phyloP scores from a whole-genome alignment of 1,140 invertebrate genomes.

The Drosophila obscura region DNA sequence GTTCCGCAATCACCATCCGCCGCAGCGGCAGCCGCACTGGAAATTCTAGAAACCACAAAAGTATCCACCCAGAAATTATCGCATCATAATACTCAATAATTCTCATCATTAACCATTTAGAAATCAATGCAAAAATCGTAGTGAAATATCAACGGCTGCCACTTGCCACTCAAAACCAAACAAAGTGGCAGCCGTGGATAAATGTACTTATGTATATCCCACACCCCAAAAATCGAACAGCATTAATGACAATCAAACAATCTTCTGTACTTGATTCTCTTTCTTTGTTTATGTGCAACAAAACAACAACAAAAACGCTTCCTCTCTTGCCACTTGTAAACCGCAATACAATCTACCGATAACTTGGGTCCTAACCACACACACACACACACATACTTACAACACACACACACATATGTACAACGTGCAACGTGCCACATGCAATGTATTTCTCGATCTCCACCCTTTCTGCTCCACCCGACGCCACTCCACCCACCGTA shows the following conservation, averaged over 20 bases:
- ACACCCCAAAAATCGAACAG: background rate
- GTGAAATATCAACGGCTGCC: constrained; percentile 1
- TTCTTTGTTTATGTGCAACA: constrained; percentile 70
- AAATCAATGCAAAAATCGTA: constrained; percentile 15
- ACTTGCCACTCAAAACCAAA: no score
- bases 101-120: constrained; percentile 23
- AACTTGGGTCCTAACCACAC: constrained; percentile 60
- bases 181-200: no score
- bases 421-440: constrained; percentile 32
- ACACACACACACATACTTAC: constrained; percentile 51
- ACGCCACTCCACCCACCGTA: constrained; percentile 28
- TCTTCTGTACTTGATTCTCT: constrained; percentile 60
- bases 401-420: constrained; percentile 32
- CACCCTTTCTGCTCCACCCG: constrained; percentile 19
- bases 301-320: constrained; percentile 41
- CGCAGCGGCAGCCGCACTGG: no score
- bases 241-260: constrained; percentile 43
- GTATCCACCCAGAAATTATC: constrained; percentile 27
- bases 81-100: constrained; percentile 36
- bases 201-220: no score
- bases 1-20: background rate
- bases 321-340: constrained; percentile 50
- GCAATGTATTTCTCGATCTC: constrained; percentile 38
- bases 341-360: constrained; percentile 46
- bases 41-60: constrained; percentile 2